Conservation (phyloP, 2,797 vertebrate species). For the Hyperoplus immaculatus region DNA sequence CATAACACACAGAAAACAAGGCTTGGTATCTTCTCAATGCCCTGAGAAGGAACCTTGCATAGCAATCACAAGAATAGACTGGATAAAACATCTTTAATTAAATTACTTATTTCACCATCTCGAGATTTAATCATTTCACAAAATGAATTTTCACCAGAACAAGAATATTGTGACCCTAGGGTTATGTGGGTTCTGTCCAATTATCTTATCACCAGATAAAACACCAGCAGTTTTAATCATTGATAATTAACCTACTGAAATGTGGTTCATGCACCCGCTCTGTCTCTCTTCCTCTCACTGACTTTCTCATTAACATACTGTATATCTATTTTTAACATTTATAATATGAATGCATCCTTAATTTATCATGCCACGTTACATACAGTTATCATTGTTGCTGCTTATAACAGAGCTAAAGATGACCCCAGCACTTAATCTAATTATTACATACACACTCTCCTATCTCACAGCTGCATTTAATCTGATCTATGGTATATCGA, state of each 20-base stretch:
- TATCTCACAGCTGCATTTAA: conserved; percentile 25
- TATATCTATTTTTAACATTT: conserved; percentile 15
- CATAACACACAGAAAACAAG: conserved; percentile 16
- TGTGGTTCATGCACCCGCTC: conserved; percentile 33
- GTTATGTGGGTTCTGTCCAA: conserved; percentile 44
- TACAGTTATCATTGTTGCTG: not conserved
- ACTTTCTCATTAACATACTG: conserved; percentile 22
- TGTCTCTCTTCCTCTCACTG: conserved; percentile 2
- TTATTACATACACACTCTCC: conserved; percentile 11
- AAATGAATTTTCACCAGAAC: conserved; percentile 54
- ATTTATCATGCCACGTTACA: conserved; percentile 12
- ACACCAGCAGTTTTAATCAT: conserved; percentile 60
- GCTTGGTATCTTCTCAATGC: conserved; percentile 14
- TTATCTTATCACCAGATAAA: conserved; percentile 56
- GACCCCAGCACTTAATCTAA: conserved; percentile 48
- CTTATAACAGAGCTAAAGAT: not conserved
- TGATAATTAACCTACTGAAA: conserved; percentile 65
- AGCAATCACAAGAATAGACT: conserved; percentile 34
- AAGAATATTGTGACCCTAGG: conserved; percentile 48
- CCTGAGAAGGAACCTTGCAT: conserved; percentile 22
- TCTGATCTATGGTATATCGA: conserved; percentile 42
- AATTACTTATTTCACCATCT: conserved; percentile 23
- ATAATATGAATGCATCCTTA: not conserved
- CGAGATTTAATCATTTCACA: conserved; percentile 52
- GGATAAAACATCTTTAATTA: conserved; percentile 56